Conservation (phyloP, 2,113 vertebrate genomes). For the Naja naja region DNA sequence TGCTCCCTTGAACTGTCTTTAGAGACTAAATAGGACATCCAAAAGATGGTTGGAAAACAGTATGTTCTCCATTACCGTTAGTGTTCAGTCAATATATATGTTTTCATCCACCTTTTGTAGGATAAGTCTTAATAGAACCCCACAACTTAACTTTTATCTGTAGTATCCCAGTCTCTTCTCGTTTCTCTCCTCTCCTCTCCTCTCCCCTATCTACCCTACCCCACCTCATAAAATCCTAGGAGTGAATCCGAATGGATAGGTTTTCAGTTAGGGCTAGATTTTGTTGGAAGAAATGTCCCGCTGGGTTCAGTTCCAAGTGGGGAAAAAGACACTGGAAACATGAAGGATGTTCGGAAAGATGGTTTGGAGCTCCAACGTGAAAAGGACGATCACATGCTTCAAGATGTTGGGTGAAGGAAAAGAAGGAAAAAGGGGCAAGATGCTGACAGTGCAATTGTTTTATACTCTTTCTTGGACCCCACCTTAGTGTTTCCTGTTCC, state of each 20-base stretch:
- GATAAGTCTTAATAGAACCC: conserved; percentile 30
- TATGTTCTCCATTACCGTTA: conserved; percentile 29
- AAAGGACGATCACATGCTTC: too few relatives aligned
- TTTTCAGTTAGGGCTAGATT: neutral
- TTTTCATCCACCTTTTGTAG: neutral
- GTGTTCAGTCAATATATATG: neutral
- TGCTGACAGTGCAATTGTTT: too few relatives aligned
- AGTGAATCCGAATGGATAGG: conserved; percentile 26
- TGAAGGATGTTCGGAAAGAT: too few relatives aligned
- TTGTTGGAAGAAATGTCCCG: too few relatives aligned
- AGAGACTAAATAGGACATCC: conserved; percentile 20
- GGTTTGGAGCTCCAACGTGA: too few relatives aligned
- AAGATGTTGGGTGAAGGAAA: too few relatives aligned
- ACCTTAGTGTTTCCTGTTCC: too few relatives aligned
- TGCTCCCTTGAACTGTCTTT: conserved; percentile 7
- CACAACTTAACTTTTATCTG: conserved; percentile 47
- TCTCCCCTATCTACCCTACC: neutral
- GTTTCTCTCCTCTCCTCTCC: neutral
- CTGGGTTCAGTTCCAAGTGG: too few relatives aligned
- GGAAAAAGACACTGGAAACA: too few relatives aligned
- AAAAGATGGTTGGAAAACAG: conserved; percentile 15
- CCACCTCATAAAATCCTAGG: neutral
- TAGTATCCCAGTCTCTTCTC: conserved; percentile 40
- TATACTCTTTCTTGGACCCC: too few relatives aligned
- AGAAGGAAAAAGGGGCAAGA: too few relatives aligned